Percentiles rank a stretch among this genome's conserved stretches.
These are phyloP conservation scores for Girardinus metallicus DNA, from an alignment of 2,797 vertebrate genomes.

Conservation along the genomic window DNA sequence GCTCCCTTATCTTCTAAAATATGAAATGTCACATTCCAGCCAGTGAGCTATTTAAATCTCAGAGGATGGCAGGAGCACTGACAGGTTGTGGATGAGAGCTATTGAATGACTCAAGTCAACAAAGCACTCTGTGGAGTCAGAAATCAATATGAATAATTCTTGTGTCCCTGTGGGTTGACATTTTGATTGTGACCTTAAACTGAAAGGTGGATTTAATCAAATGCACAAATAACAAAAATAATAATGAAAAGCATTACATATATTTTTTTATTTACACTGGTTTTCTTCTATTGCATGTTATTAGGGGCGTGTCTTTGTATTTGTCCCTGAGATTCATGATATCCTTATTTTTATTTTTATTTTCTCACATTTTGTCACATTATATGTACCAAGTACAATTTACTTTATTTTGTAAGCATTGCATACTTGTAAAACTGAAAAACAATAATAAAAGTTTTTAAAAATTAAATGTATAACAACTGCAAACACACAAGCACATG, in stretches of 20 bases:
- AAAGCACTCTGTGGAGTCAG: conserved; percentile 37
- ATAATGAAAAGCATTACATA: background rate
- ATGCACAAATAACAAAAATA: conserved; percentile 12
- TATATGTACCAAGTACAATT: background rate
- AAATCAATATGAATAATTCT: conserved; percentile 61
- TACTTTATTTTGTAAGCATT: background rate
- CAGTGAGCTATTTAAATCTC: conserved; percentile 43
- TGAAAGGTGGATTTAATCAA: conserved; percentile 35
- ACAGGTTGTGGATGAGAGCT: conserved; percentile 19
- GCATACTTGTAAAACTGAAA: background rate
- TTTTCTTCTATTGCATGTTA: background rate
- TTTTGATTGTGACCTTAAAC: conserved; percentile 66
- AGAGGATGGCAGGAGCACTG: conserved; percentile 14
- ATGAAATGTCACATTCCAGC: conserved; percentile 65
- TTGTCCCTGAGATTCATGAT: no score
- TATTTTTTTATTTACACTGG: background rate
- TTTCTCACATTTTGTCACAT: background rate
- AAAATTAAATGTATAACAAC: background rate
- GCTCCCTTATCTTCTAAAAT: conserved; percentile 8
- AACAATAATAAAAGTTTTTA: background rate
- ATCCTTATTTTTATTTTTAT: background rate
- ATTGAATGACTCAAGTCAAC: conserved; percentile 47
- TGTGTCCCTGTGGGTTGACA: conserved; percentile 46
- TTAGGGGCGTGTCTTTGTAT: background rate
- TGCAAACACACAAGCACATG: background rate